Conservation (phyloP, 2,888 invertebrate species). For the Phortica okadai region DNA sequence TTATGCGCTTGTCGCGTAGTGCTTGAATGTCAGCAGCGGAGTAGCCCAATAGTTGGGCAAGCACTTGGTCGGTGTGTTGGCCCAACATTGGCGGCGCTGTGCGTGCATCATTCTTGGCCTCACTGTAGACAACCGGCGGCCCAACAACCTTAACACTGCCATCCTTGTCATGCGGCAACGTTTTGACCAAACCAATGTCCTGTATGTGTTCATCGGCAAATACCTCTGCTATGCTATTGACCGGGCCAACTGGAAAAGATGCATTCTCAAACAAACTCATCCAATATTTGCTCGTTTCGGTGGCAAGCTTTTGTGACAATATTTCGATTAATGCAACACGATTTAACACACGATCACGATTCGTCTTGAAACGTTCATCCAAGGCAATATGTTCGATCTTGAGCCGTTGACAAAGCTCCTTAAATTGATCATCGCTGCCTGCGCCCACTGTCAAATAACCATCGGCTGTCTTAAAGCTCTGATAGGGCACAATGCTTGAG, state of each 20-base stretch:
- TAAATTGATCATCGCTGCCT: constrained; percentile 90
- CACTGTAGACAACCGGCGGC: constrained; percentile 90
- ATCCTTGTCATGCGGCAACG: constrained; percentile 82
- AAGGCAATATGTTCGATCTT: constrained; percentile 79
- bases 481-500: constrained; percentile 95
- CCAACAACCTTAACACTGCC: constrained; percentile 88
- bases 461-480: constrained; percentile 90
- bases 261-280: constrained; percentile 82
- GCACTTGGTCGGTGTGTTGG: constrained; percentile 89
- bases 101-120: constrained; percentile 83
- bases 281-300: constrained; percentile 87
- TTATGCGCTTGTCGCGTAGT: constrained; percentile 62
- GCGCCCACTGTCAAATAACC: constrained; percentile 91
- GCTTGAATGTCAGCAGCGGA: constrained; percentile 79
- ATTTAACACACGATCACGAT: constrained; percentile 86
- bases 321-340: constrained; percentile 82
- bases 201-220: constrained; percentile 93
- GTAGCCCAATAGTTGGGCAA: constrained; percentile 83
- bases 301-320: constrained; percentile 80
- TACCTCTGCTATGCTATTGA: constrained; percentile 90
- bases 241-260: constrained; percentile 91
- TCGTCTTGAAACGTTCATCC: constrained; percentile 83
- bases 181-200: constrained; percentile 84
- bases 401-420: constrained; percentile 83
- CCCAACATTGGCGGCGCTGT: constrained; percentile 90